Evolutionary conservation across 2,888 invertebrate species (phyloP).

Genomic region (Aphodius granarius): DNA sequence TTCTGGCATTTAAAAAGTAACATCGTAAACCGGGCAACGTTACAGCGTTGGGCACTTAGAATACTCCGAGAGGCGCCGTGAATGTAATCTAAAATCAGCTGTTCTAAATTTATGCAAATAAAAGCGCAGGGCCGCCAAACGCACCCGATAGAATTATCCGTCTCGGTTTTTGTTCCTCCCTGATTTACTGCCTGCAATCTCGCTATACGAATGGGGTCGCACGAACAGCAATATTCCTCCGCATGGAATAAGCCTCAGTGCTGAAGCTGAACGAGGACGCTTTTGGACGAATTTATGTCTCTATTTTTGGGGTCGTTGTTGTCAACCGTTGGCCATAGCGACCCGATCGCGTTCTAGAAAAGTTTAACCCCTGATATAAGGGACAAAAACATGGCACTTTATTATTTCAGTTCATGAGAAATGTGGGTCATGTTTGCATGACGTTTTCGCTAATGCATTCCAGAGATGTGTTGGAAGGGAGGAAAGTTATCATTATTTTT

Average conservation of each 20-base stretch:
- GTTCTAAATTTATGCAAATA: background rate
- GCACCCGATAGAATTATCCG: background rate
- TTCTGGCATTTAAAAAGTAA: background rate
- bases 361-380: no score
- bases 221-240: background rate
- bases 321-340: background rate
- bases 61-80: background rate
- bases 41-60: background rate
- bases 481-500: no score
- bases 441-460: no score
- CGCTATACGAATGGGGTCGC: background rate
- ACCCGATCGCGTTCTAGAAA: no score
- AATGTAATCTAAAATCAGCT: background rate
- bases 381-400: no score
- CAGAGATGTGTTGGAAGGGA: no score
- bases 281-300: background rate
- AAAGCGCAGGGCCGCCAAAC: background rate
- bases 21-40: background rate
- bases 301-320: background rate
- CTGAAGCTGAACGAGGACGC: background rate
- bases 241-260: background rate
- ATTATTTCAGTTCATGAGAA: no score
- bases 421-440: no score
- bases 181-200: background rate
- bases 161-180: background rate